Evolutionary conservation across 2,888 invertebrate species (phyloP).

Genomic region (Hirudinaria manillensis): DNA sequence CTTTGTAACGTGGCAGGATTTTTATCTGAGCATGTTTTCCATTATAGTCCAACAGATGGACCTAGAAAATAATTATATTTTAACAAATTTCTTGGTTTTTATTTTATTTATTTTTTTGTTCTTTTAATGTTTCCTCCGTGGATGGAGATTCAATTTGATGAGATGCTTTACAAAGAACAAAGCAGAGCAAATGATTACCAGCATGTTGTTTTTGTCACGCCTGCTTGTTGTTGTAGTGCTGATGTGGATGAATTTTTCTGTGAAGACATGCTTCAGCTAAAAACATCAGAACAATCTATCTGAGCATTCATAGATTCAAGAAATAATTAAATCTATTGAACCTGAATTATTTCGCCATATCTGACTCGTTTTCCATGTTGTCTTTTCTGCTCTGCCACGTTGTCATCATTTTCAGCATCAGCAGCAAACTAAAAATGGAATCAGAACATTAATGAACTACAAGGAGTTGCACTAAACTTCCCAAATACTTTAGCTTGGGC

Average conservation of each 20-base stretch:
- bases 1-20: constrained; percentile 53
- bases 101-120: neutral
- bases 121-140: neutral
- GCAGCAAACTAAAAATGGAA: constrained; percentile 39
- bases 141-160: neutral
- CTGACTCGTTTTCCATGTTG: constrained; percentile 52
- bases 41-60: constrained; percentile 47
- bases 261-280: constrained; percentile 52
- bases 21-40: constrained; percentile 54
- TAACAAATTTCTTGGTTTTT: neutral
- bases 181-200: constrained; percentile 41
- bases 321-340: constrained; percentile 34
- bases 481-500: constrained; percentile 42
- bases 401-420: constrained; percentile 53
- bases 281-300: constrained; percentile 38
- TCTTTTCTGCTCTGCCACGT: constrained; percentile 51
- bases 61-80: constrained; percentile 31
- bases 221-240: constrained; percentile 53
- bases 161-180: neutral
- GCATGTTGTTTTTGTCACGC: constrained; percentile 53
- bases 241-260: constrained; percentile 53
- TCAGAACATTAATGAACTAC: neutral
- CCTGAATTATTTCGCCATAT: constrained; percentile 54
- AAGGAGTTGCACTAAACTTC: neutral
- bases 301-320: neutral